Evolutionary conservation across 2,113 vertebrate species (phyloP).

Genomic region (Pleuronectes platessa): DNA sequence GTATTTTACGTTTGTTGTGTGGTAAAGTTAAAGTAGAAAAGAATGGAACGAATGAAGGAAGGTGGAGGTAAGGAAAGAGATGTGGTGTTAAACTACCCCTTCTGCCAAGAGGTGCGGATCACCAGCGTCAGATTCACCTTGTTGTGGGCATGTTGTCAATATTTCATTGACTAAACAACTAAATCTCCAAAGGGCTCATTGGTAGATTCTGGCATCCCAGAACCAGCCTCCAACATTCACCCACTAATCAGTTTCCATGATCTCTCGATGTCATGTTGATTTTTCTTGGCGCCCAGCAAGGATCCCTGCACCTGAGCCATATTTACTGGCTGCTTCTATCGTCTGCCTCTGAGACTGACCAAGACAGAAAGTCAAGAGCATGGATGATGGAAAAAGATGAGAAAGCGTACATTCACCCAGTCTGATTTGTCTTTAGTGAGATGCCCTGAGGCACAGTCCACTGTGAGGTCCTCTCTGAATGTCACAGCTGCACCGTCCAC

Average conservation of each 20-base stretch:
- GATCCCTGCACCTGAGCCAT: not conserved
- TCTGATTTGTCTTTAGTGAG: slow-evolving; percentile 39
- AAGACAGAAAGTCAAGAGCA: slow-evolving; percentile 1
- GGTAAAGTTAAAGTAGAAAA: too few species aligned
- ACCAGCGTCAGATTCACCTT: not conserved
- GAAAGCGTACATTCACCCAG: slow-evolving; percentile 16
- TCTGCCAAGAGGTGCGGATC: not conserved
- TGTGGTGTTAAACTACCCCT: not conserved
- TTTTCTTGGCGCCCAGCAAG: not conserved
- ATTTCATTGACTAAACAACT: not conserved
- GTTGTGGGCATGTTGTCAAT: not conserved
- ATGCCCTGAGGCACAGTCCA: slow-evolving; percentile 30
- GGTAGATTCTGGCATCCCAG: not conserved
- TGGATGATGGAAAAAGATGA: not conserved
- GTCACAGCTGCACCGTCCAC: slow-evolving; percentile 40
- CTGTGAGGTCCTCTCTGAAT: slow-evolving; percentile 49
- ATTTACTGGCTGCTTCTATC: not conserved
- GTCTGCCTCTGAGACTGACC: not conserved
- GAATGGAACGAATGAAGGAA: not conserved
- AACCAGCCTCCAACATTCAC: not conserved
- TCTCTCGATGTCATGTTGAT: not conserved
- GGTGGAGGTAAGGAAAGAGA: not conserved
- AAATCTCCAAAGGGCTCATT: not conserved
- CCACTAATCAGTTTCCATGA: not conserved
- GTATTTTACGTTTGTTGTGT: too few species aligned